Base-by-base conservation (phyloP, 2,113 vertebrate genomes). In the Vimba vimba region DNA sequence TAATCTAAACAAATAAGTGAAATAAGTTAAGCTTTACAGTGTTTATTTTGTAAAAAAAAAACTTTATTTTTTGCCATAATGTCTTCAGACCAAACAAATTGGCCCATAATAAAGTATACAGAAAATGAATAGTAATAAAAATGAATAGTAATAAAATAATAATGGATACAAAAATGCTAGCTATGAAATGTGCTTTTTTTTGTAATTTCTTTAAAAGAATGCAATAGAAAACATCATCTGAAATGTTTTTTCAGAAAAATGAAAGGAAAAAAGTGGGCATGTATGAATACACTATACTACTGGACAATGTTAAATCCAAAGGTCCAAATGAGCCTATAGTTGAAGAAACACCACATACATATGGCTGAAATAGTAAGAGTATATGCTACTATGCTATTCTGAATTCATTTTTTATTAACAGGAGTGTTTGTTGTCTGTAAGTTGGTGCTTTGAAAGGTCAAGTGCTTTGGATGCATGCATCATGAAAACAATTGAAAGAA, bases 391-490 rank as follows among this genome's bases (percentile, higher is more conserved):
- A 27, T 4, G 75, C 6, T 77, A 55, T 77, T 55, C 25, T 30
- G 25, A 55, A 77, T 77, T 27, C 2, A 2, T 23, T 27, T 50
- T 55, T 17, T 52, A 77, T 55, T 77, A 50, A 13, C 47, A 55
- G 7, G 47, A 55, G 75, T 30, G 15, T 33, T 33, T 55, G 75
- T 27, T 52, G 3, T 21, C 75, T 52, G 27, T 55, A 77, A 77
- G 25, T 77, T 25, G 75, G 27, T 33, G 25, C 47, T 77, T 77
- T 77, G 47, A 9, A 77, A 55, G 45, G 75, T 55, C 75, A 77
- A 77, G 75, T 77, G 47, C 75, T 30, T 25, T 30, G 47, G 47
- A 55, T 77, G 45, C 8, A 17, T 30, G 1, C 75, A 33, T 77
- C 17, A 50, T 0, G 4, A 55, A 55, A 77, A 77, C 75, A 77